These are phyloP conservation scores for Heliconius nattereri DNA, from an alignment of 1,140 invertebrate species.

Conservation along the genomic window DNA sequence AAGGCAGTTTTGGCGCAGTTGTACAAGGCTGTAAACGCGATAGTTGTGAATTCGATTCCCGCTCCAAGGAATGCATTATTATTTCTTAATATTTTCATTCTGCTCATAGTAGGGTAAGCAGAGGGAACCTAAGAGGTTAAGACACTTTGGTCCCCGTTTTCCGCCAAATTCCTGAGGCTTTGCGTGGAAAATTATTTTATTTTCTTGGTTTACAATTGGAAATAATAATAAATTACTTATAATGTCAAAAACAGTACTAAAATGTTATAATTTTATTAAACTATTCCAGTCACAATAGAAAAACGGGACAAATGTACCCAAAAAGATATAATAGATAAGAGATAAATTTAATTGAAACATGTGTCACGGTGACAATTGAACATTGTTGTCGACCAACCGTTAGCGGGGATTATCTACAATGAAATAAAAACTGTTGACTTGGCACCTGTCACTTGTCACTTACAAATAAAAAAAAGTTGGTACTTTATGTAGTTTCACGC, in stretches of 20 bases:
- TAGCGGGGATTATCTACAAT: constrained; percentile 50
- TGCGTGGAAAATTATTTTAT: no score
- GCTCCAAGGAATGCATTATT: no score
- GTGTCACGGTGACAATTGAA: constrained; percentile 48
- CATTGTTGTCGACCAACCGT: constrained; percentile 27
- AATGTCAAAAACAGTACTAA: neutral
- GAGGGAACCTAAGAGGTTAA: no score
- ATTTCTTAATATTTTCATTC: neutral
- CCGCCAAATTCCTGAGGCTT: no score
- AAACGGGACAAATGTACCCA: constrained; percentile 48
- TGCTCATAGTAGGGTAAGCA: no score
- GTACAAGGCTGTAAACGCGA: no score
- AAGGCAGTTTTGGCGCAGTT: no score
- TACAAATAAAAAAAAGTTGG: neutral
- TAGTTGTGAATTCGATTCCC: no score
- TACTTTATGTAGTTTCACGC: neutral
- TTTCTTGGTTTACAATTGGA: no score
- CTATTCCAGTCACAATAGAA: constrained; percentile 12
- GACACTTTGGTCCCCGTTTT: no score
- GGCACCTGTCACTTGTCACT: constrained; percentile 55
- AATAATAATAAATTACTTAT: no score
- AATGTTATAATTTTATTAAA: constrained; percentile 2
- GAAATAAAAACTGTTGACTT: constrained; percentile 63
- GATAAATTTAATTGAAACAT: constrained; percentile 77
- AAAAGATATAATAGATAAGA: constrained; percentile 49